Conservation (phyloP, 2,888 invertebrate genomes). For the Cepaea hortensis region DNA sequence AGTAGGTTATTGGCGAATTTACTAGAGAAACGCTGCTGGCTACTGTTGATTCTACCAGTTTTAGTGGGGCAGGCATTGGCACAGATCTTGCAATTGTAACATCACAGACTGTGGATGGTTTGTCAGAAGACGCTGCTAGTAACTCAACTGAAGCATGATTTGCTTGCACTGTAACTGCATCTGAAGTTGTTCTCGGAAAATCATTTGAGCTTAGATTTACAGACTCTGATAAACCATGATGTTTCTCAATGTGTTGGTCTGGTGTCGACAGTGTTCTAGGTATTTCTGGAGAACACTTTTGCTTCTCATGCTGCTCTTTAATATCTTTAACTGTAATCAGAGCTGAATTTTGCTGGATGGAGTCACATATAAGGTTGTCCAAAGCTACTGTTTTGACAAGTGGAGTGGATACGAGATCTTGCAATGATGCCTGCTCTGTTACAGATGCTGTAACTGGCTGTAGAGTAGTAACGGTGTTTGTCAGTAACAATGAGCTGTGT, state of each 20-base stretch:
- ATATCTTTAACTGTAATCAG: too few relatives aligned
- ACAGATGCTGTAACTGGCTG: too few relatives aligned
- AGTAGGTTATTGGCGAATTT: background rate
- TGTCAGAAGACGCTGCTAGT: background rate
- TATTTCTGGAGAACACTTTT: too few relatives aligned
- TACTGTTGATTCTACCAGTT: background rate
- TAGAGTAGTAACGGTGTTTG: too few relatives aligned
- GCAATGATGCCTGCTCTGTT: too few relatives aligned
- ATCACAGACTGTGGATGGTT: background rate
- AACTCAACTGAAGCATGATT: background rate
- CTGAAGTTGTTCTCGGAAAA: background rate
- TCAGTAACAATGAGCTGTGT: too few relatives aligned
- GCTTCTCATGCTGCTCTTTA: too few relatives aligned
- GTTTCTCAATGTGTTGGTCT: background rate
- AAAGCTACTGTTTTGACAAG: too few relatives aligned
- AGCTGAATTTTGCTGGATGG: too few relatives aligned
- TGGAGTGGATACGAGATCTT: too few relatives aligned
- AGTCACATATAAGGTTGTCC: too few relatives aligned
- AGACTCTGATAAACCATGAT: background rate
- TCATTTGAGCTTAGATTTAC: background rate
- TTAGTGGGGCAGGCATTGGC: background rate
- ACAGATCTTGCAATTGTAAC: background rate
- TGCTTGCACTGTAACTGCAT: background rate
- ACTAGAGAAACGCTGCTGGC: background rate
- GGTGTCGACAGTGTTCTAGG: too few relatives aligned